Evolutionary conservation across 2,113 vertebrate species (phyloP).

Genomic region (Mus pahari): DNA sequence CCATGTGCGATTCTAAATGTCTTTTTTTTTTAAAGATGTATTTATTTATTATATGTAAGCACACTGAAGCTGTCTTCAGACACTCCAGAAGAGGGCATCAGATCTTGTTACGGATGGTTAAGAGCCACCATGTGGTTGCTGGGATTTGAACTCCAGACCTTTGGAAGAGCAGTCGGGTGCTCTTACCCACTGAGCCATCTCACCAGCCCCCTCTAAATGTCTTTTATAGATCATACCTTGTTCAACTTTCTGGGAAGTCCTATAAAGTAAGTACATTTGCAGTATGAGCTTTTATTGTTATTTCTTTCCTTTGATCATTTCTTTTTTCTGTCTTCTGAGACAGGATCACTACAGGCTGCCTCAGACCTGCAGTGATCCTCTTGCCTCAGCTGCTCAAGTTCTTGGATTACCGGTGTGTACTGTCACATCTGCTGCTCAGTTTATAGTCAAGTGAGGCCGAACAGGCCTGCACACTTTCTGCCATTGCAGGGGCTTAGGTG

Average conservation of each 20-base stretch:
- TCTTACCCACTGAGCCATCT: too few species aligned
- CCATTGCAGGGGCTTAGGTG: background rate
- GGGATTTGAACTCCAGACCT: too few species aligned
- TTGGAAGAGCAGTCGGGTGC: too few species aligned
- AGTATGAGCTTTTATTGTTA: background rate
- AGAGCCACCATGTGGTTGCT: too few species aligned
- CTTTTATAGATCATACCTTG: background rate
- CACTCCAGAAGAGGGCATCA: too few species aligned
- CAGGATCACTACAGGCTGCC: background rate
- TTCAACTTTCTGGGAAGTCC: background rate
- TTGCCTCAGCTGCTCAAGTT: too few species aligned
- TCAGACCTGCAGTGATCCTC: background rate
- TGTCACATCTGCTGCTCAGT: background rate
- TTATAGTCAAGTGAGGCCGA: background rate
- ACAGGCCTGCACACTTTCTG: background rate
- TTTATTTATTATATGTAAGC: too few species aligned
- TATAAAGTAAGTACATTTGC: background rate
- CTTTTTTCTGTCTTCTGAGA: background rate
- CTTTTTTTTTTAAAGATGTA: background rate
- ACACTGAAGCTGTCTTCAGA: too few species aligned
- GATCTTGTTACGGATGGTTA: too few species aligned
- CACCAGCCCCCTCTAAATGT: too few species aligned
- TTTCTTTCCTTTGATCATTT: background rate
- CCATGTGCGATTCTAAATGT: slow-evolving; percentile 1
- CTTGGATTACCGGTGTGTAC: background rate